Base-by-base conservation (phyloP, 2,888 invertebrate genomes). In the Torymus tubicola region DNA sequence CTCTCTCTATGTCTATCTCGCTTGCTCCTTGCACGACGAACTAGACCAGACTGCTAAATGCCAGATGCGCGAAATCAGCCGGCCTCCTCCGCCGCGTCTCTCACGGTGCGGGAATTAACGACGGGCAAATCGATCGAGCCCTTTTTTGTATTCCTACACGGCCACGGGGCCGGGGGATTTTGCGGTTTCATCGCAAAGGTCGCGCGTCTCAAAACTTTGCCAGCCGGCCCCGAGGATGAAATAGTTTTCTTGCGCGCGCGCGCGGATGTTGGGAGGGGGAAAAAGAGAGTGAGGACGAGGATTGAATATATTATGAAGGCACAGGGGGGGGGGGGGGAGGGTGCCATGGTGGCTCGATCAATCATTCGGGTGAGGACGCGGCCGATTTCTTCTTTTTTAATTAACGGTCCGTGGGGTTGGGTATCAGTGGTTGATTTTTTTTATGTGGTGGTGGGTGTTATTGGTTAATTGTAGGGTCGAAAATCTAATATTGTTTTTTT, bases 21-120 rank as follows among this genome's bases (percentile, higher is more conserved):
- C 31, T 21, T 16, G 18, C 11, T 14, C 31, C 4, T 61, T 61
- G 13, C 8, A 55, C 13, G 16, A 16, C 84, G 80, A 84, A 83
- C 85, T 86, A 86, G 85, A 84, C 87, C 85, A 87, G 86, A 87
- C 88, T 87, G 84, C 87, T 86, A 87, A 89, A 87, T 87, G 87
- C 88, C 89, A 88, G 87, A 90, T 89, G 88, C 88, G 87, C 87
- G 86, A 87, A 88, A 88, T 87, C 87, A 88, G 86, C 87, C 85
- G 82, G 84, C 86, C 85, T 84, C 84, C 42, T 5, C 31, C 8
- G 31, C 79, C 78, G 83, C 82, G 80, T 82, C 82, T 81, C 83
- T 71, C 71, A 86, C 84, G 84, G 83, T 86, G 86, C 85, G 83
- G 84, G 81, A 86, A 87, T 87, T 86, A 87, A 87, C 86, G 86